Conservation (phyloP, 2,113 vertebrate species). For the Mesoclemmys tuberculata region DNA sequence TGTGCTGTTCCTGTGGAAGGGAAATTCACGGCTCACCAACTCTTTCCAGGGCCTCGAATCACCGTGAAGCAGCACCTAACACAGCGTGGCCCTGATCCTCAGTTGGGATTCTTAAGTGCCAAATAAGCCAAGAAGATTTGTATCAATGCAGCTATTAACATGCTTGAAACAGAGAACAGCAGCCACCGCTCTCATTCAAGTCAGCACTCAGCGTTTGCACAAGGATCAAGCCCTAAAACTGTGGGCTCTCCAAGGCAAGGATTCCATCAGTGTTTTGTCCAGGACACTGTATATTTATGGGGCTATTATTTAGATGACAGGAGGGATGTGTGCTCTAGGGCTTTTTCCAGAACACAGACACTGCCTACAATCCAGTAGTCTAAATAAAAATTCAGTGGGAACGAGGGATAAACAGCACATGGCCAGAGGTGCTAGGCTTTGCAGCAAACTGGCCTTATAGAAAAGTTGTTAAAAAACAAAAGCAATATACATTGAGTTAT, state of each 20-base stretch:
- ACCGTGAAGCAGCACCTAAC: background rate
- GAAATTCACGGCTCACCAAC: background rate
- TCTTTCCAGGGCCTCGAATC: background rate
- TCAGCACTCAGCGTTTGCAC: background rate
- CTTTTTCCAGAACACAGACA: background rate
- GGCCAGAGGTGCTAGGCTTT: background rate
- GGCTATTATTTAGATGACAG: background rate
- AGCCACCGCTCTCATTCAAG: background rate
- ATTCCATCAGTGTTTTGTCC: background rate
- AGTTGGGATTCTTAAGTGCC: accelerated
- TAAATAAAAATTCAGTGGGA: background rate
- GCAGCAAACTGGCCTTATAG: background rate
- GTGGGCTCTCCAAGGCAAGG: background rate
- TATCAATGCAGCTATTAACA: background rate
- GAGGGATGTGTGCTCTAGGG: background rate
- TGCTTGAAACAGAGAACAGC: background rate
- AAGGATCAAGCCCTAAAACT: background rate
- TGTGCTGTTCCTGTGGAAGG: background rate
- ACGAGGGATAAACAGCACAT: background rate
- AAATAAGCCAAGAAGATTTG: background rate
- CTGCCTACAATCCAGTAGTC: background rate
- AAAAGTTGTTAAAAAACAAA: background rate
- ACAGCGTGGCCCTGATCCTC: background rate
- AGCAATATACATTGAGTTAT: background rate
- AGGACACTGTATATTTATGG: background rate